Evolutionary conservation across 2,113 vertebrate species (phyloP).

Genomic region (Serinus canaria): DNA sequence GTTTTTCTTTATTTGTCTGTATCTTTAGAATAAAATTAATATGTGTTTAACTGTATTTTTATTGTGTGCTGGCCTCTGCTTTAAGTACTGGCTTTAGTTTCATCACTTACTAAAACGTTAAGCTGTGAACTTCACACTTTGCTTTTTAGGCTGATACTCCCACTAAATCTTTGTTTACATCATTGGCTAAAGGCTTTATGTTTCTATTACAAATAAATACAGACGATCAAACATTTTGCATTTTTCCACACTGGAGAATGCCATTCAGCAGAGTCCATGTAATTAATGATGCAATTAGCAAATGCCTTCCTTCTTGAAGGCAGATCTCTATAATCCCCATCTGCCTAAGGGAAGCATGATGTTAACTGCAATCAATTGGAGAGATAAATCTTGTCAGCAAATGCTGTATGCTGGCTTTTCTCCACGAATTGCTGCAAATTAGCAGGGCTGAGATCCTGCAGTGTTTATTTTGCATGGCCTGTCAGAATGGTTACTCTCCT

Average conservation of each 20-base stretch:
- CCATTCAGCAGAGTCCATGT: background rate
- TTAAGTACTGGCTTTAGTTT: background rate
- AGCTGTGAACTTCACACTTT: background rate
- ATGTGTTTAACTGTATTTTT: background rate
- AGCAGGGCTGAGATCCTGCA: background rate
- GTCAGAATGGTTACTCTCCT: background rate
- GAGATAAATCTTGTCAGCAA: background rate
- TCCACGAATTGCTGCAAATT: background rate
- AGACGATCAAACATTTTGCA: background rate
- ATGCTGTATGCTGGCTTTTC: background rate
- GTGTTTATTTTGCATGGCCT: background rate
- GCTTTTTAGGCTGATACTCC: background rate
- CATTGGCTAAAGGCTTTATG: background rate
- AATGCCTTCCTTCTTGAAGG: background rate
- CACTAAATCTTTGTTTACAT: background rate
- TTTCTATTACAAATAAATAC: background rate
- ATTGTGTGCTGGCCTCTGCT: background rate
- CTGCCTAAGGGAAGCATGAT: background rate
- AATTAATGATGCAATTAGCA: background rate
- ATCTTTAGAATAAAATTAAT: background rate
- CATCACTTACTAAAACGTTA: fast-evolving
- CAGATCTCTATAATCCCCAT: background rate
- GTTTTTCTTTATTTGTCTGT: background rate
- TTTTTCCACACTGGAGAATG: background rate
- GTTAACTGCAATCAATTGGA: background rate